These are phyloP conservation scores for Nebria salina DNA, from an alignment of 2,888 invertebrate genomes.

Conservation along the genomic window DNA sequence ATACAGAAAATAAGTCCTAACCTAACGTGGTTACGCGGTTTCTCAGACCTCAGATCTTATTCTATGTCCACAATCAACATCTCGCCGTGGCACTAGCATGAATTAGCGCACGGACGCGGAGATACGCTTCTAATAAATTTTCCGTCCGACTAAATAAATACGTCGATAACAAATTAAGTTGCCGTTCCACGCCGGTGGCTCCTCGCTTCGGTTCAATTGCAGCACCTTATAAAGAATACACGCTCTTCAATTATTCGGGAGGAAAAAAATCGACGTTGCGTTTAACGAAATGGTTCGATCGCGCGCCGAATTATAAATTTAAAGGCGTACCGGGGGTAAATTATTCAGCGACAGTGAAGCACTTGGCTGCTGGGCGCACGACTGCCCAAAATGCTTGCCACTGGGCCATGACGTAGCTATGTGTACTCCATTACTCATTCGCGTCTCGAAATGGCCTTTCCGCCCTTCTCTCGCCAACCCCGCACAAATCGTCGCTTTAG, in stretches of 20 bases:
- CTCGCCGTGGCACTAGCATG: too few relatives aligned
- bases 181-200: not conserved
- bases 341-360: not conserved
- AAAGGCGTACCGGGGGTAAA: not conserved
- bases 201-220: not conserved
- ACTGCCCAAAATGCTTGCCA: not conserved
- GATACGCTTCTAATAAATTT: not conserved
- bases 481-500: not conserved
- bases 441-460: not conserved
- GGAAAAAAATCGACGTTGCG: not conserved
- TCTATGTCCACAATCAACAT: too few relatives aligned
- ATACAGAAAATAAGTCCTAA: too few relatives aligned
- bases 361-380: not conserved
- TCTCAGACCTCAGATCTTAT: too few relatives aligned
- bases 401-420: not conserved
- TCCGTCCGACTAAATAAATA: not conserved
- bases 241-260: not conserved
- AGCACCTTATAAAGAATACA: not conserved
- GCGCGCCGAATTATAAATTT: not conserved
- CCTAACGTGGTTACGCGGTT: too few relatives aligned
- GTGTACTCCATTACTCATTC: not conserved
- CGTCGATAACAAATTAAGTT: slow-evolving; percentile 1
- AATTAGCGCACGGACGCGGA: too few relatives aligned
- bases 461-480: not conserved
- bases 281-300: not conserved